Evolutionary conservation across 2,113 vertebrate species (phyloP).

Genomic region (Mobula birostris): DNA sequence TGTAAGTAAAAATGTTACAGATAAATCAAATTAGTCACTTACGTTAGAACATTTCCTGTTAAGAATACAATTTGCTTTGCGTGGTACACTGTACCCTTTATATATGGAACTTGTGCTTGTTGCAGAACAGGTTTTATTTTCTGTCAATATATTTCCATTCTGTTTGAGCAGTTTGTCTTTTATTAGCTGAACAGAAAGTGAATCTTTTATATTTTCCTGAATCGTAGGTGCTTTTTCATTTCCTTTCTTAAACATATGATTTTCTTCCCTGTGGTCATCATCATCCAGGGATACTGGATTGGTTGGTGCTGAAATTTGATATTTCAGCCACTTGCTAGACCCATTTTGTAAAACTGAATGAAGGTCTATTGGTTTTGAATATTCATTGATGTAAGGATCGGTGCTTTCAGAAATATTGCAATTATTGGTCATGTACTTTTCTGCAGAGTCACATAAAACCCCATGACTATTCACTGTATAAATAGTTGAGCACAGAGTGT

Average conservation of each 20-base stretch:
- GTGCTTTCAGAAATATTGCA: slow-evolving; percentile 31
- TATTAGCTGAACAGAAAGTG: slow-evolving; percentile 40
- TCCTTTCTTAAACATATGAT: slow-evolving; percentile 39
- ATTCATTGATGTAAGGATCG: slow-evolving; percentile 16
- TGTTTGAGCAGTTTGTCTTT: slow-evolving; percentile 39
- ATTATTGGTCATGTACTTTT: slow-evolving; percentile 44
- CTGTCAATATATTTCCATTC: not conserved
- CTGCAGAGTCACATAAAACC: slow-evolving; percentile 38
- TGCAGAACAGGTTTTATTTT: not conserved
- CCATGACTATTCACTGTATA: slow-evolving; percentile 25
- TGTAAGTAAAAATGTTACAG: not conserved
- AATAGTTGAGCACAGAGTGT: not conserved
- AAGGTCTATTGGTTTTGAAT: not conserved
- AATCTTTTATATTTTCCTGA: slow-evolving; percentile 25
- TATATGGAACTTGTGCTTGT: not conserved
- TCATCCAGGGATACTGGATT: slow-evolving; percentile 41
- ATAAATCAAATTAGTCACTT: not conserved
- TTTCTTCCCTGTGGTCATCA: not conserved
- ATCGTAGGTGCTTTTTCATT: not conserved
- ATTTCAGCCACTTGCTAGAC: slow-evolving; percentile 66
- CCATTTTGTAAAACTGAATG: slow-evolving; percentile 34
- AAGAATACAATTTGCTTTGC: not conserved
- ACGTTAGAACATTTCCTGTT: not conserved
- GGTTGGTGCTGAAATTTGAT: slow-evolving; percentile 45
- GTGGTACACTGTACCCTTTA: not conserved